phyloP scores from a whole-genome alignment of 2,888 invertebrate species.

The Allolobophora icterica region DNA sequence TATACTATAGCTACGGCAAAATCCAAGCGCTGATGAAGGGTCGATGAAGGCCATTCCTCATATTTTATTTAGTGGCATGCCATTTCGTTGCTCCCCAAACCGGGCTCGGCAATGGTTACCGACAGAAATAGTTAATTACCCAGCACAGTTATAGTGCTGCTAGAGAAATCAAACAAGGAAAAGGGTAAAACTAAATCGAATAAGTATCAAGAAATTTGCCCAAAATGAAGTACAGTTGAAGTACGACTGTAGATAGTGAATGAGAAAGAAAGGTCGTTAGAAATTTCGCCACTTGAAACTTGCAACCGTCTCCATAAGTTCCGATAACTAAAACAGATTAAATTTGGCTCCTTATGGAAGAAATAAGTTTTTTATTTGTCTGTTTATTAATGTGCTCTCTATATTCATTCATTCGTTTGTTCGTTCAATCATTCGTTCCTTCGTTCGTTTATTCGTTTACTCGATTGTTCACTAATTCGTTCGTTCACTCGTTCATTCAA shows the following conservation, averaged over 20 bases:
- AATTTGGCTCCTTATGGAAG: not conserved
- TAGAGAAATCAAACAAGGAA: not conserved
- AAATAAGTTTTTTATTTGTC: not conserved
- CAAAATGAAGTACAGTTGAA: not conserved
- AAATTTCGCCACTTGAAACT: not conserved
- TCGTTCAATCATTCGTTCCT: not conserved
- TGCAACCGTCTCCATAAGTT: not conserved
- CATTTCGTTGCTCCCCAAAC: not conserved
- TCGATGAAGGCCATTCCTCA: too few relatives aligned
- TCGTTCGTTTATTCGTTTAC: not conserved
- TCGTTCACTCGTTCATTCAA: slow-evolving; percentile 22
- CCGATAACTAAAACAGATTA: not conserved
- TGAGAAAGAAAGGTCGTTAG: not conserved
- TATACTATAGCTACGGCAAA: too few relatives aligned
- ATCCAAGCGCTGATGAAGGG: too few relatives aligned
- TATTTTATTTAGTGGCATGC: not conserved
- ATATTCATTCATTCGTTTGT: not conserved
- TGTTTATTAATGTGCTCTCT: not conserved
- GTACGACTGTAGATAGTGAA: not conserved
- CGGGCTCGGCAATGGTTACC: not conserved
- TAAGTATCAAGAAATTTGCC: not conserved
- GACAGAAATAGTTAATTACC: not conserved
- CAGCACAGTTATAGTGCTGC: not conserved
- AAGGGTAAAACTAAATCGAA: not conserved
- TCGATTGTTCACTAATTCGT: too few relatives aligned